Base-by-base conservation (phyloP, 1,140 invertebrate genomes). In the Drosophila setifemur region DNA sequence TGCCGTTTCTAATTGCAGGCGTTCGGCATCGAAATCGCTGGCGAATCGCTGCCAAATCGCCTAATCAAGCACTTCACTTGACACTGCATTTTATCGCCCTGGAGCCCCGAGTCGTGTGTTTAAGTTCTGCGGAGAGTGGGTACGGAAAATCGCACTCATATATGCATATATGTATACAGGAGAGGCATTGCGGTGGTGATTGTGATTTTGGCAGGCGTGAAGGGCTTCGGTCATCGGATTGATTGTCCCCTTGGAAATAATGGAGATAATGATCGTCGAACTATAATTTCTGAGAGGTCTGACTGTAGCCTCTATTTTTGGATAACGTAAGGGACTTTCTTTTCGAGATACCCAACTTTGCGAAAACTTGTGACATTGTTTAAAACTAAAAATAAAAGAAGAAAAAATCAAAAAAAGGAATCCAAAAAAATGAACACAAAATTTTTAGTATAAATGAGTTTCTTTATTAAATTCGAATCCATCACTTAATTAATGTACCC, bases 1-100 rank as follows among this genome's bases (percentile, higher is more conserved):
- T 44, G 66, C 70, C 74, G 81, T 83, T 74, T 75, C 81, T 86
- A 86, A 83, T 83, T 83, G 79, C 70, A 74, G 79, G 74, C 79
- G 60, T 61, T 53, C 47, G 73, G 69, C 73, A 73, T 76, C 44
- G 73, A 73, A 76, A 73, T 76, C 44, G 58, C 60, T n/a, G 12
- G 35, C 42, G 52, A 76, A 63, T 61, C 72, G 72, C 35, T 35
- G 33, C 37, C 52, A 61, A 61, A 61, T 61, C 77, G 55, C 42
- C 60, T 45, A 83, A 69, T 82, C 68, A 68, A 73, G 29, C 45
- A 71, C 48, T 64, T 47, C 58, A 73, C 48, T 53, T 72, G 47
- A 72, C 68, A 53, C 66, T 83, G 79, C 74, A 74, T 60, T 78
- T 82, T 78, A 82, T 83, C 79, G 69, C 73, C 18, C 35, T 66